phyloP scores from a whole-genome alignment of 2,113 vertebrate species.

The Eira barbara region DNA sequence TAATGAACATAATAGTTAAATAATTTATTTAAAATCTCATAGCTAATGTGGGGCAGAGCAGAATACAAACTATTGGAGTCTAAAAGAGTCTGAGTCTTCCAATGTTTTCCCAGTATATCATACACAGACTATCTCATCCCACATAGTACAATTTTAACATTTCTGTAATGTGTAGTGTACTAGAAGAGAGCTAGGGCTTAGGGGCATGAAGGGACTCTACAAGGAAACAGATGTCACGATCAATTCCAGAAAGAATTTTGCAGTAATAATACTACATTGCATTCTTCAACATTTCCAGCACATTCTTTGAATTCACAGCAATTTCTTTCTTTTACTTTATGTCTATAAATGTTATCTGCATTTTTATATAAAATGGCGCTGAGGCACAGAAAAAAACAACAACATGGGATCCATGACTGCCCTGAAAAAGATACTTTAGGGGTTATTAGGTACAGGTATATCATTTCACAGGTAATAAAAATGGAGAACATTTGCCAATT shows the following conservation, averaged over 20 bases:
- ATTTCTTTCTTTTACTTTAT: neutral
- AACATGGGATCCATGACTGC: neutral
- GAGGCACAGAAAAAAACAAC: neutral
- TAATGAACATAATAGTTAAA: neutral
- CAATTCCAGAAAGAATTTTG: neutral
- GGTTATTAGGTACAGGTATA: neutral
- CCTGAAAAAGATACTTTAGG: neutral
- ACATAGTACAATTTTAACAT: neutral
- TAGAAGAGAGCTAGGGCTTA: neutral
- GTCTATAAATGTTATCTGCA: neutral
- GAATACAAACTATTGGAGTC: neutral
- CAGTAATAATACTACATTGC: neutral
- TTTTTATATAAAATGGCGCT: neutral
- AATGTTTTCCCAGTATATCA: neutral
- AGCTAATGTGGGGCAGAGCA: neutral
- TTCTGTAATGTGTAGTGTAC: neutral
- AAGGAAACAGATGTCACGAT: neutral
- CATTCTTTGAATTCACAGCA: neutral
- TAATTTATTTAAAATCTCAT: constrained; percentile 21
- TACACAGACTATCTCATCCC: neutral
- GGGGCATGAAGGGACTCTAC: neutral
- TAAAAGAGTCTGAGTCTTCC: neutral
- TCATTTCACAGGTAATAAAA: neutral
- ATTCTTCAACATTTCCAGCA: neutral
- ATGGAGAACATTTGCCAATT: neutral